These are phyloP conservation scores for Scarus forsteni DNA, from an alignment of 2,797 vertebrate species.

Conservation along the genomic window DNA sequence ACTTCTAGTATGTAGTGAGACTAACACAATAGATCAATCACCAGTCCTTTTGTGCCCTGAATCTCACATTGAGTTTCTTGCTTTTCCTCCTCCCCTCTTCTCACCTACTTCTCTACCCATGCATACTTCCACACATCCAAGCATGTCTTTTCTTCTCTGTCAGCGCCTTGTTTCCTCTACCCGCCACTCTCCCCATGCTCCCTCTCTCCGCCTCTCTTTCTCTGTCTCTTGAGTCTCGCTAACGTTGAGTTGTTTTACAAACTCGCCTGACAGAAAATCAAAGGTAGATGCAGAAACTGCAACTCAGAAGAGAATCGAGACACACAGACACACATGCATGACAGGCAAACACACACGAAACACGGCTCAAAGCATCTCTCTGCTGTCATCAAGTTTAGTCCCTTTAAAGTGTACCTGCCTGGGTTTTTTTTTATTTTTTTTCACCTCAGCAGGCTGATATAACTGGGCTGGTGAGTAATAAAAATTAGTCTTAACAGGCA, in stretches of 20 bases:
- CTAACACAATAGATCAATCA: no score
- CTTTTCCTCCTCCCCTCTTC: neutral
- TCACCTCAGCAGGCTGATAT: neutral
- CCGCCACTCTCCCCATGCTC: slow-evolving; percentile 6
- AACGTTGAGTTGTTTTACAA: slow-evolving; percentile 51
- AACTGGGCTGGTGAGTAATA: neutral
- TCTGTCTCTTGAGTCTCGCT: slow-evolving; percentile 5
- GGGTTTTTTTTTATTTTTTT: slow-evolving; percentile 9
- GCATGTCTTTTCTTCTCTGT: neutral
- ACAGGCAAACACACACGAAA: neutral
- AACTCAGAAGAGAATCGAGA: slow-evolving; percentile 29
- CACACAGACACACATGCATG: neutral
- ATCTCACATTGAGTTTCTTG: neutral
- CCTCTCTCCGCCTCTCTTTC: neutral
- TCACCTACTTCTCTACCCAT: neutral
- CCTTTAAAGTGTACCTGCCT: slow-evolving; percentile 2
- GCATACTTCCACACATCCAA: neutral
- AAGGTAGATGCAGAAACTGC: slow-evolving; percentile 50
- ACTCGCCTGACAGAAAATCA: slow-evolving; percentile 63
- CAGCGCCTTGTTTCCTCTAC: neutral
- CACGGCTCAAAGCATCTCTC: slow-evolving; percentile 13
- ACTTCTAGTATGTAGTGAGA: no score
- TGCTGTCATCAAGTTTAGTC: slow-evolving; percentile 13
- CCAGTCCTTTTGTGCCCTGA: no score
- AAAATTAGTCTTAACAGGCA: no score